These are phyloP conservation scores for Notoglanidium macrostoma DNA, from an alignment of 2,797 vertebrate species.

Conservation along the genomic window DNA sequence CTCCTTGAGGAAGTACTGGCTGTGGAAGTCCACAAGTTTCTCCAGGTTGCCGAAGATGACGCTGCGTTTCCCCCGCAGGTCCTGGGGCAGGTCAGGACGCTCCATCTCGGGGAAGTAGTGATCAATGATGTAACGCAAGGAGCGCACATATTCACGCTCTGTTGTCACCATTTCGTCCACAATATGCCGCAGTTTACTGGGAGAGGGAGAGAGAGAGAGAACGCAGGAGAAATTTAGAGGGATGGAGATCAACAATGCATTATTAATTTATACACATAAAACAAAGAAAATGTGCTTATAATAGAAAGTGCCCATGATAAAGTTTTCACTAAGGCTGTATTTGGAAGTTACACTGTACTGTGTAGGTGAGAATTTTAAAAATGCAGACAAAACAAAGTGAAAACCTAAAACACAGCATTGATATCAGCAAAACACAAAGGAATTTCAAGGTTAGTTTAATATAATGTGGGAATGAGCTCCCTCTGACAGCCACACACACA, in stretches of 20 bases:
- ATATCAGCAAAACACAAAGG: background rate
- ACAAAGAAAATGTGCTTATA: background rate
- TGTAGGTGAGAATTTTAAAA: background rate
- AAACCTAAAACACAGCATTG: background rate
- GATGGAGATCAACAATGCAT: background rate
- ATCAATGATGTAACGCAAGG: slow-evolving; percentile 85
- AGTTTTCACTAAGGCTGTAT: background rate
- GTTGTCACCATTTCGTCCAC: slow-evolving; percentile 95
- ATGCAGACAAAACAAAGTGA: background rate
- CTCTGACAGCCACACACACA: background rate
- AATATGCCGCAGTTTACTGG: slow-evolving; percentile 87
- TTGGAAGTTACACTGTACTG: background rate
- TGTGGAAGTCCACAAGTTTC: slow-evolving; percentile 92
- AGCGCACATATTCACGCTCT: slow-evolving; percentile 89
- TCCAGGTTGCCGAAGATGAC: slow-evolving; percentile 94
- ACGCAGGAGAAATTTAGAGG: background rate
- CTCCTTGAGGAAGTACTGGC: slow-evolving; percentile 90
- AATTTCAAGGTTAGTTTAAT: background rate
- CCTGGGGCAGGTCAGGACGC: slow-evolving; percentile 86
- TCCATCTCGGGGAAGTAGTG: slow-evolving; percentile 97
- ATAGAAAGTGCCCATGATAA: background rate
- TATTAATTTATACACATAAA: background rate
- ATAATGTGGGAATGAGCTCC: background rate
- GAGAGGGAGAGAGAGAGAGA: background rate
- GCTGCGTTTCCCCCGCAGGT: slow-evolving; percentile 87